Evolutionary conservation across 1,140 invertebrate species (phyloP).

Genomic region (Drosophila busckii): DNA sequence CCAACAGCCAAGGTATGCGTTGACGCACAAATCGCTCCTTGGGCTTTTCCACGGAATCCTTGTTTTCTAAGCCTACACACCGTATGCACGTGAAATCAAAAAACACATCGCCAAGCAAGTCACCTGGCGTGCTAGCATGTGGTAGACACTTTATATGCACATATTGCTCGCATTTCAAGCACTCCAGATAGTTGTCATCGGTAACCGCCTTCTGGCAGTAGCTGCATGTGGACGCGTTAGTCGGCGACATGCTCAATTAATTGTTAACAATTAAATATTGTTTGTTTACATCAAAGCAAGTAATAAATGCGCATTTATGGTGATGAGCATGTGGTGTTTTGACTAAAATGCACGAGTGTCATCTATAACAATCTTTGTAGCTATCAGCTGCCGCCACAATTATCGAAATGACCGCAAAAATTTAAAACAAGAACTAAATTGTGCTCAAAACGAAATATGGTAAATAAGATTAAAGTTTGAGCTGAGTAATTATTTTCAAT

Average conservation of each 20-base stretch:
- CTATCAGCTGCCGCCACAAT: too few species aligned
- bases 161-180: constrained; percentile 80
- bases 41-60: background rate
- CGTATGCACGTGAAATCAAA: constrained; percentile 85
- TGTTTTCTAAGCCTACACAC: constrained; percentile 79
- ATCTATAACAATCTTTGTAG: too few species aligned
- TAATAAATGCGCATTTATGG: too few species aligned
- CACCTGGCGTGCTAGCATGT: constrained; percentile 82
- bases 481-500: too few species aligned
- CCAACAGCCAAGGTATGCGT: constrained; percentile 81
- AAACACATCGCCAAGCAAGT: constrained; percentile 87
- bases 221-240: constrained; percentile 12
- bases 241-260: constrained; percentile 3
- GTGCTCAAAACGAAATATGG: too few species aligned
- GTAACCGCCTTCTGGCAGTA: constrained; percentile 42
- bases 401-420: too few species aligned
- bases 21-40: constrained; percentile 53
- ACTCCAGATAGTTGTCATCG: constrained; percentile 78
- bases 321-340: too few species aligned
- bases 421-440: too few species aligned
- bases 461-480: too few species aligned
- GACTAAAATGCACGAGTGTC: too few species aligned
- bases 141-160: constrained; percentile 84
- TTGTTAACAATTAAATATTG: too few species aligned
- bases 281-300: too few species aligned